phyloP scores from a whole-genome alignment of 2,797 vertebrate genomes.

The Coranthus polyacanthus region DNA sequence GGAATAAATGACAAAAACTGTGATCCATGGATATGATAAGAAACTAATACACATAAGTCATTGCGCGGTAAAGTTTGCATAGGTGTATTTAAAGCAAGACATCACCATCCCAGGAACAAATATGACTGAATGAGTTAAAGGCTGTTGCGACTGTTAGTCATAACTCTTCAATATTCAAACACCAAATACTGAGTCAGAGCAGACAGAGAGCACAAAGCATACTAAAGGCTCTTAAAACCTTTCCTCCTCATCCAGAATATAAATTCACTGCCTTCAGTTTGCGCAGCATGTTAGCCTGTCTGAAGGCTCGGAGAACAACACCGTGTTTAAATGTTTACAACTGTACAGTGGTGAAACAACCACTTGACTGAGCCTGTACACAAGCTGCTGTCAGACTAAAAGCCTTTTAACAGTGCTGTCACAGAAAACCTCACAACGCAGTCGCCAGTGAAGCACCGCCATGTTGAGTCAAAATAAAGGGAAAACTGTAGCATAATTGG shows the following conservation, averaged over 20 bases:
- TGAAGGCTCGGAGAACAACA: no score
- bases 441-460: slow-evolving; percentile 15
- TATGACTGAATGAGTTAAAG: no score
- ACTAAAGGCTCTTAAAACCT: background rate
- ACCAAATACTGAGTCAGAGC: no score
- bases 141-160: no score
- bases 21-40: no score
- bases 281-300: slow-evolving; percentile 2
- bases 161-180: no score
- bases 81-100: no score
- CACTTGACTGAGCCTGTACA: slow-evolving; percentile 12
- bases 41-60: no score
- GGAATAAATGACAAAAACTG: no score
- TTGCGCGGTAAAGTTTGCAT: no score
- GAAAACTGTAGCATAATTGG: slow-evolving; percentile 22
- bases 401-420: slow-evolving; percentile 46
- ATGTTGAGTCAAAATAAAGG: slow-evolving; percentile 25
- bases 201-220: no score
- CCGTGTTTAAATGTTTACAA: slow-evolving; percentile 22
- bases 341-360: background rate
- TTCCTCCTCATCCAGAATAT: background rate
- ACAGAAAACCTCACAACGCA: background rate
- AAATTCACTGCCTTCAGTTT: slow-evolving; percentile 6
- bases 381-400: slow-evolving; percentile 32
- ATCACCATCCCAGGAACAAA: no score